Evolutionary conservation across 2,113 vertebrate species (phyloP).

Genomic region (Benitochromis conjunctus): DNA sequence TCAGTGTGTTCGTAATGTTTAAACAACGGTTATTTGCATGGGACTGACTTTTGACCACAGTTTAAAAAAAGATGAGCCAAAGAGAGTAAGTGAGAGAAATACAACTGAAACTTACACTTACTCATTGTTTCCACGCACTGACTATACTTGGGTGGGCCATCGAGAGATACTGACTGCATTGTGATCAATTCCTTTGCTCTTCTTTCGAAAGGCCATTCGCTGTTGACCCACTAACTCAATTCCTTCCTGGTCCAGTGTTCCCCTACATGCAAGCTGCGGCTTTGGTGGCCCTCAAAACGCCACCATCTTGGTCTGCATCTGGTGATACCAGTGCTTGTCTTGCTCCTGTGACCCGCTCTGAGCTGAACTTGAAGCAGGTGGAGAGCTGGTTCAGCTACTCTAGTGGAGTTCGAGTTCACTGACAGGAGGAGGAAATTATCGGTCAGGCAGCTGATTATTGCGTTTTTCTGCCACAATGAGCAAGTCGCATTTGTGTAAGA

Average conservation of each 20-base stretch:
- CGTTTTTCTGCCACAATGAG: not conserved
- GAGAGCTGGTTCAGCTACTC: not conserved
- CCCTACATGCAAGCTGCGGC: not conserved
- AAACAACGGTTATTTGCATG: not conserved
- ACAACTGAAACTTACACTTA: not conserved
- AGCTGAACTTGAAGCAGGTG: not conserved
- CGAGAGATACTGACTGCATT: not conserved
- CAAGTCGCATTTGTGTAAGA: not conserved
- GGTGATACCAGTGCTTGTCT: not conserved
- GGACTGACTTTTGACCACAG: not conserved
- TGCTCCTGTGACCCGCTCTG: not conserved
- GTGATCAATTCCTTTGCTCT: not conserved
- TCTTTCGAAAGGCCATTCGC: not conserved
- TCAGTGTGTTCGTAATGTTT: not conserved
- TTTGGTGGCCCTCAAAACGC: not conserved
- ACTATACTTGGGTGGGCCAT: not conserved
- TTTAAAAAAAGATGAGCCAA: not conserved
- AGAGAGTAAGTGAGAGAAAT: not conserved
- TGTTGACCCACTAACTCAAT: not conserved
- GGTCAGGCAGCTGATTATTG: not conserved
- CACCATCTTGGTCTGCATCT: not conserved
- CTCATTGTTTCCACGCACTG: not conserved
- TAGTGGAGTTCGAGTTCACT: not conserved
- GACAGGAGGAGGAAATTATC: not conserved
- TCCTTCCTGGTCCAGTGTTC: not conserved